Percentiles rank a stretch among this genome's conserved stretches.
Evolutionary conservation across 1,140 invertebrate genomes (phyloP).

Genomic region (Musca vetustissima): DNA sequence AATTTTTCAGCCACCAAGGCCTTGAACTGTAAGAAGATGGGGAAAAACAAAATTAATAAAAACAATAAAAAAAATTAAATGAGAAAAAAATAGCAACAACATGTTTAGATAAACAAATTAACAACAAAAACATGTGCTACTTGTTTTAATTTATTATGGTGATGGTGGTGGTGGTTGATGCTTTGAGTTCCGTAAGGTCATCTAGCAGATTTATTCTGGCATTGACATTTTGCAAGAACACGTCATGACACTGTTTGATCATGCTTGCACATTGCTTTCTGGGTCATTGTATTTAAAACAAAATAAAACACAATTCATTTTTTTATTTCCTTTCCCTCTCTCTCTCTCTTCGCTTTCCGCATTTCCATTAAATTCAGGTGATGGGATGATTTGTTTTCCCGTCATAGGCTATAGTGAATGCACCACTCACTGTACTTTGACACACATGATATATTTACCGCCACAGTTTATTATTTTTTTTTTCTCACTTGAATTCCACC

Average conservation of each 20-base stretch:
- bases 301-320: too few relatives aligned
- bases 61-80: not conserved
- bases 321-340: too few relatives aligned
- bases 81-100: not conserved
- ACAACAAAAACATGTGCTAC: not conserved
- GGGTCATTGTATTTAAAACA: too few relatives aligned
- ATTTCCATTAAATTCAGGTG: too few relatives aligned
- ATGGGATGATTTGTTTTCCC: not conserved
- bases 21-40: slow-evolving; percentile 74
- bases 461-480: too few relatives aligned
- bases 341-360: too few relatives aligned
- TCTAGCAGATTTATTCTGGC: not conserved
- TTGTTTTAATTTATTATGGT: too few relatives aligned
- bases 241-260: slow-evolving; percentile 3
- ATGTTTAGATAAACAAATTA: not conserved
- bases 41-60: not conserved
- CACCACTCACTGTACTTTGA: slow-evolving; percentile 13
- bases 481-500: too few relatives aligned
- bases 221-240: slow-evolving; percentile 16
- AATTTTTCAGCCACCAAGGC: slow-evolving; percentile 85
- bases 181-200: not conserved
- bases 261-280: not conserved
- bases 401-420: not conserved
- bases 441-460: too few relatives aligned
- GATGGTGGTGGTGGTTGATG: too few relatives aligned